Evolutionary conservation across 2,113 vertebrate species (phyloP).

Genomic region (Romanogobio albipinnatus): DNA sequence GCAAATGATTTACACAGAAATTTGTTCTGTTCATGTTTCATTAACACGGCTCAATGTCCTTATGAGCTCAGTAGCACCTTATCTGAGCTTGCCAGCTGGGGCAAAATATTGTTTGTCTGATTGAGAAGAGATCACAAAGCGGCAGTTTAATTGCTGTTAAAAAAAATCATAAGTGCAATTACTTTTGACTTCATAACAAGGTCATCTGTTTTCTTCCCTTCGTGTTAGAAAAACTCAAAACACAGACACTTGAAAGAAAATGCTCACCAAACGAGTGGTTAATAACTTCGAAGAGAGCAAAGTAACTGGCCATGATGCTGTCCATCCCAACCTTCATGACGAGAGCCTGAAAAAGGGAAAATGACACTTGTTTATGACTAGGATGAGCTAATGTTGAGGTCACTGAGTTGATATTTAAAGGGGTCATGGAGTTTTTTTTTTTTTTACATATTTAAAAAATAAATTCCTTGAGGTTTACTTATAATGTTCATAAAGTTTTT

Average conservation of each 20-base stretch:
- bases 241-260: not conserved
- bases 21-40: not conserved
- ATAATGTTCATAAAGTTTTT: too few relatives aligned
- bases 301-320: conserved; percentile 92
- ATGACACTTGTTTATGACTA: not conserved
- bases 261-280: conserved; percentile 94
- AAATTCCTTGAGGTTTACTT: too few relatives aligned
- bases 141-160: not conserved
- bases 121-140: not conserved
- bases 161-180: not conserved
- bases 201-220: not conserved
- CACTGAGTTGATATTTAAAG: not conserved
- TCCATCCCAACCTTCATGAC: conserved; percentile 94
- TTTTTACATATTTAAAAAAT: too few relatives aligned
- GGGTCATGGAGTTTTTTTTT: too few relatives aligned
- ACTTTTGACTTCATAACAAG: conserved; percentile 21
- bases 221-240: not conserved
- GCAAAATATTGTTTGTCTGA: not conserved
- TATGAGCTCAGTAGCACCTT: not conserved
- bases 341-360: conserved; percentile 78
- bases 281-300: conserved; percentile 96
- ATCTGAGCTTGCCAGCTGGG: not conserved
- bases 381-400: not conserved
- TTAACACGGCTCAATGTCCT: not conserved
- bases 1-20: not conserved